A percentile compares a stretch with the other conserved stretches of the same genome.
Conservation (phyloP, 23 tunicate species). For the Trididemnum miniatum region DNA sequence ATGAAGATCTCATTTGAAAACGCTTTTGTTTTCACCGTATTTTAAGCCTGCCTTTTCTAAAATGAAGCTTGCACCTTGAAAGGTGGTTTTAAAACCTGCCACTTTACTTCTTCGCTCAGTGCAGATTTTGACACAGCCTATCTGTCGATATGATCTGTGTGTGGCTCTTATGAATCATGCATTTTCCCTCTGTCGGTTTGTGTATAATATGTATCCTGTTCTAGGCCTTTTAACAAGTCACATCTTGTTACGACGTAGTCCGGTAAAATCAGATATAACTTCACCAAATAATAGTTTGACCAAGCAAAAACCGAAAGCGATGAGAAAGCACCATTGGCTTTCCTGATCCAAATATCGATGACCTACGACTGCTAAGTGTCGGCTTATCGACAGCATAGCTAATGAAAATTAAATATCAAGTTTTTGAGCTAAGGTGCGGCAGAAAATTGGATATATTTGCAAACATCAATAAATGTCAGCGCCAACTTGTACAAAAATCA, state of each 20-base stretch:
- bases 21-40: too few relatives aligned
- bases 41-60: too few relatives aligned
- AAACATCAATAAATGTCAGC: too few relatives aligned
- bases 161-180: slow-evolving; percentile 10
- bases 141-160: slow-evolving; percentile 2
- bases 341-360: background rate
- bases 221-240: background rate
- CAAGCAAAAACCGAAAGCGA: too few relatives aligned
- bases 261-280: background rate
- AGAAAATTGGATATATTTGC: too few relatives aligned
- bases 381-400: background rate
- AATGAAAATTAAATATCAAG: slow-evolving; percentile 18
- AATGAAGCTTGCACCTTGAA: too few relatives aligned
- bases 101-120: too few relatives aligned
- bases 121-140: too few relatives aligned
- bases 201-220: slow-evolving; percentile 13
- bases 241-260: background rate
- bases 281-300: background rate
- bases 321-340: too few relatives aligned
- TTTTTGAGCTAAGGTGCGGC: background rate
- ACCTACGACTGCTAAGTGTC: background rate
- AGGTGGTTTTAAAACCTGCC: too few relatives aligned
- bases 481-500: too few relatives aligned
- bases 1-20: too few relatives aligned
- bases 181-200: background rate